Conservation (phyloP, 1,140 invertebrate species). For the Cheumatopsyche charites region DNA sequence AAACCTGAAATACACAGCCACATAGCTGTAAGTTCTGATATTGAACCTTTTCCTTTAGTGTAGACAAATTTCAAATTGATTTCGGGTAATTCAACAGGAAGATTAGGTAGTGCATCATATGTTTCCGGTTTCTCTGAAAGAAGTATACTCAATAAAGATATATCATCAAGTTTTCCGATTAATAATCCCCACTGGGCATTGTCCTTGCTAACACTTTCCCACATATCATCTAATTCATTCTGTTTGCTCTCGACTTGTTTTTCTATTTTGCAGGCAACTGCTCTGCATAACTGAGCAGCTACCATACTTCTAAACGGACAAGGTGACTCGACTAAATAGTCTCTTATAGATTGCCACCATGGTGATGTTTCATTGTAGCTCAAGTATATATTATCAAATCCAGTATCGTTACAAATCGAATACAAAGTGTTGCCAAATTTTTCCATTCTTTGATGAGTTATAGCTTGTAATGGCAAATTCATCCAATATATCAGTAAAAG, state of each 20-base stretch:
- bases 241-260: conserved; percentile 53
- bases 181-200: conserved; percentile 84
- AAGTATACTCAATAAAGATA: conserved; percentile 76
- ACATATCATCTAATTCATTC: conserved; percentile 64
- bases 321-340: conserved; percentile 70
- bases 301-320: conserved; percentile 75
- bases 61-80: conserved; percentile 78
- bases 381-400: conserved; percentile 53
- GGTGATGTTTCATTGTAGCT: conserved; percentile 71
- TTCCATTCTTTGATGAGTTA: conserved; percentile 60
- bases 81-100: conserved; percentile 66
- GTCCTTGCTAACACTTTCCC: conserved; percentile 86
- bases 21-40: conserved; percentile 81
- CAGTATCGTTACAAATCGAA: conserved; percentile 55
- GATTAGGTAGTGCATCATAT: conserved; percentile 58
- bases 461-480: conserved; percentile 60
- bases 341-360: conserved; percentile 79
- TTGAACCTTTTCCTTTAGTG: conserved; percentile 80
- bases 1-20: conserved; percentile 77
- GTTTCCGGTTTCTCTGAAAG: conserved; percentile 63
- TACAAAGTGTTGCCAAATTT: conserved; percentile 59
- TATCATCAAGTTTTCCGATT: conserved; percentile 87
- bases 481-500: conserved; percentile 72
- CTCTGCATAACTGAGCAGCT: conserved; percentile 77
- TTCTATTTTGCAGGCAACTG: conserved; percentile 64